Percentiles rank a stretch among this genome's conserved stretches.
Conservation (phyloP, 1,140 invertebrate species). For the Cardiocondyla obscurior region DNA sequence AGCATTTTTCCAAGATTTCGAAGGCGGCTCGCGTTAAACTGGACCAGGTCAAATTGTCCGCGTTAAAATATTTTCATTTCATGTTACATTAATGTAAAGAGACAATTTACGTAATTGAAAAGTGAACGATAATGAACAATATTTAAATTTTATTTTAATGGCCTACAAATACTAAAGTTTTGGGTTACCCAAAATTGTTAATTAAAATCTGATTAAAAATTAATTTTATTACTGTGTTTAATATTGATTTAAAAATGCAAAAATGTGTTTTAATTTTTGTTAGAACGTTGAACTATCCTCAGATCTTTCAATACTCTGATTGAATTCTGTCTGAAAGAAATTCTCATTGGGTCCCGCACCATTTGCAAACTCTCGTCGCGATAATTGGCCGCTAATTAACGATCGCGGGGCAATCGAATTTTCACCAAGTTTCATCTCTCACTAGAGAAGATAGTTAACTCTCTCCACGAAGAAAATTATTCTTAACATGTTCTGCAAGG, state of each 20-base stretch:
- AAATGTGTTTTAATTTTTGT: background rate
- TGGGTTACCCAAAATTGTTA: background rate
- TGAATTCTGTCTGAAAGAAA: constrained; percentile 58
- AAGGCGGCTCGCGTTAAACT: background rate
- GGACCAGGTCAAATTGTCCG: background rate
- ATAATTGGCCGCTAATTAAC: constrained; percentile 70
- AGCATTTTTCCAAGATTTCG: background rate
- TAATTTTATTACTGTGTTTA: background rate
- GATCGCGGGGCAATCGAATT: constrained; percentile 61
- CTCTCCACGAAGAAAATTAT: constrained; percentile 29
- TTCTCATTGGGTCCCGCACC: constrained; percentile 26
- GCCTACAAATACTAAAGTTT: background rate
- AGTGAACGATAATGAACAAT: background rate
- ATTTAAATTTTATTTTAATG: background rate
- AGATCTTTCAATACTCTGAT: constrained; percentile 16
- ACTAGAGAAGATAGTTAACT: background rate
- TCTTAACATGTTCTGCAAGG: background rate
- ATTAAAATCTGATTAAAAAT: background rate
- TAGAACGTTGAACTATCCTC: constrained; percentile 12
- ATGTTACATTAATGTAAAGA: background rate
- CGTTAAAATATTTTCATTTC: background rate
- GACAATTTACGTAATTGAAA: background rate
- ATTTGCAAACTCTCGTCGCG: constrained; percentile 34
- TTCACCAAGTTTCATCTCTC: constrained; percentile 62
- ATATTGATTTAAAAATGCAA: background rate